phyloP scores from a whole-genome alignment of 2,888 invertebrate species.

The Hydriomena furcata region DNA sequence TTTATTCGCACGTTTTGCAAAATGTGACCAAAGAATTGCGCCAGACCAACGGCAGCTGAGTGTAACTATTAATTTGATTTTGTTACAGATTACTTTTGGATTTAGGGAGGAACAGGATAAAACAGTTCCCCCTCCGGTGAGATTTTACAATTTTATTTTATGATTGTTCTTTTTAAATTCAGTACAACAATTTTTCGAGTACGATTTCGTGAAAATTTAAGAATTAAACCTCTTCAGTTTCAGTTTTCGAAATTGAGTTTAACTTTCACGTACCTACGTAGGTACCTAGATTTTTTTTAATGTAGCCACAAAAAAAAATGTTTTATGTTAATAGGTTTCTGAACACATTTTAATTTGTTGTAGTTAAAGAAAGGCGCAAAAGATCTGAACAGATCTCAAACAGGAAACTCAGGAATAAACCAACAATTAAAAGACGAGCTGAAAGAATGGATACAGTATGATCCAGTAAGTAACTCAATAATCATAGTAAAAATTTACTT shows the following conservation, averaged over 20 bases:
- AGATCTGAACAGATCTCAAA: conserved; percentile 21
- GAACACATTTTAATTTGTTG: not conserved
- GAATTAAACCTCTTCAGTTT: no score
- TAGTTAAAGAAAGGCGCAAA: conserved; percentile 45
- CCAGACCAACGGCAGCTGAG: not conserved
- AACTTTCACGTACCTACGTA: no score
- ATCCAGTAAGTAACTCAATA: conserved; percentile 41
- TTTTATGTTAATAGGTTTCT: no score
- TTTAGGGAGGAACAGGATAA: conserved; percentile 57
- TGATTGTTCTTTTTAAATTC: no score
- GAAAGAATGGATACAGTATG: conserved; percentile 62
- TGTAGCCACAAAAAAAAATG: no score
- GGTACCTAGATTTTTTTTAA: no score
- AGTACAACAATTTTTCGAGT: no score
- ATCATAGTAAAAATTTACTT: no score
- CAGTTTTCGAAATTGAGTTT: no score
- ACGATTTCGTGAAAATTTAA: no score
- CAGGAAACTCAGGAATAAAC: conserved; percentile 3
- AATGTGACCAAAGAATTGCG: not conserved
- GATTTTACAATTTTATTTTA: not conserved
- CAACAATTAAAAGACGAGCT: conserved; percentile 57
- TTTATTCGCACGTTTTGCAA: no score
- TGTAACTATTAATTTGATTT: conserved; percentile 18
- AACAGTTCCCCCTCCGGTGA: conserved; percentile 43
- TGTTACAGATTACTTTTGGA: conserved; percentile 55